phyloP scores from a whole-genome alignment of 2,888 invertebrate species.

The Amphimallon solstitiale region DNA sequence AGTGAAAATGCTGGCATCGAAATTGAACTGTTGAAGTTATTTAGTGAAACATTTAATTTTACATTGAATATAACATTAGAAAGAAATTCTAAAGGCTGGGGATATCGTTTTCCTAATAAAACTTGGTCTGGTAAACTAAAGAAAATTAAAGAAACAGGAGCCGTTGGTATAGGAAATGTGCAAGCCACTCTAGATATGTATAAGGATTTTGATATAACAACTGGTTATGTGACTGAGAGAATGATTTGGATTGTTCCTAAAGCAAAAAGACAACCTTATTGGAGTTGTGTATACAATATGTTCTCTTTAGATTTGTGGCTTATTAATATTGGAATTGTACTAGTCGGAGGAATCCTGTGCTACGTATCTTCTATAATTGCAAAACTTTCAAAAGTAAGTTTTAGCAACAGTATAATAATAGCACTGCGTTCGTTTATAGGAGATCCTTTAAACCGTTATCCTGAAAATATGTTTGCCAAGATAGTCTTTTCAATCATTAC shows the following conservation, averaged over 20 bases:
- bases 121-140: conserved; percentile 67
- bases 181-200: conserved; percentile 70
- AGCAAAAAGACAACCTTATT: conserved; percentile 65
- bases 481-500: conserved; percentile 68
- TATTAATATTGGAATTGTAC: conserved; percentile 54
- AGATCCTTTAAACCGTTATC: conserved; percentile 64
- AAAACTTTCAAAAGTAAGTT: not conserved
- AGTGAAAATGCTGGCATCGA: conserved; percentile 47
- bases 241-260: conserved; percentile 70
- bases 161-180: conserved; percentile 69
- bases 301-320: conserved; percentile 66
- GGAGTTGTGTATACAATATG: conserved; percentile 66
- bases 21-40: conserved; percentile 44
- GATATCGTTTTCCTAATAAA: conserved; percentile 62
- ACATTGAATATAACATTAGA: conserved; percentile 55
- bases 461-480: conserved; percentile 64
- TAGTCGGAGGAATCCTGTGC: not conserved
- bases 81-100: conserved; percentile 62
- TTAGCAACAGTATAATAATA: conserved; percentile 38
- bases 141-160: conserved; percentile 59
- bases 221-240: conserved; percentile 67
- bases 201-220: conserved; percentile 67
- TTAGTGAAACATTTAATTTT: conserved; percentile 46
- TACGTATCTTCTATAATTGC: conserved; percentile 4
- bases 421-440: conserved; percentile 62